Percentiles rank a stretch among this genome's conserved stretches.
Evolutionary conservation across 2,797 vertebrate species (phyloP).

Genomic region (Picus viridis): DNA sequence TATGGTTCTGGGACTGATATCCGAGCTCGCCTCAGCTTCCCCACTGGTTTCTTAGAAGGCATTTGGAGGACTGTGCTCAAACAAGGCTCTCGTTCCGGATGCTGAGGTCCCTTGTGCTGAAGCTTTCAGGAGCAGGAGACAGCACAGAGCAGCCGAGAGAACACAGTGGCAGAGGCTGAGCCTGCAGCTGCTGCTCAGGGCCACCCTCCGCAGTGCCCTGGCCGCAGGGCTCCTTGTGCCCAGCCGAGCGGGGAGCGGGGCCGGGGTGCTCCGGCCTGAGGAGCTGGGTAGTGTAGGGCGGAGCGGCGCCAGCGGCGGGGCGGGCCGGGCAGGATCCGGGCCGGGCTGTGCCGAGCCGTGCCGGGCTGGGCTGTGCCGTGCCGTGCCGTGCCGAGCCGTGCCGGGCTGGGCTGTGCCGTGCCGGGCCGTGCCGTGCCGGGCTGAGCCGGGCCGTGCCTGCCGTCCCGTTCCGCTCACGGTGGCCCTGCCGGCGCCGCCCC

Average conservation of each 20-base stretch:
- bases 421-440: too few relatives aligned
- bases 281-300: too few relatives aligned
- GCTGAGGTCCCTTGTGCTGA: background rate
- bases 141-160: background rate
- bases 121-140: background rate
- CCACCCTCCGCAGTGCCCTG: background rate
- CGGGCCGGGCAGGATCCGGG: too few relatives aligned
- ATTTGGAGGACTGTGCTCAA: background rate
- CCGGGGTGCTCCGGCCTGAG: too few relatives aligned
- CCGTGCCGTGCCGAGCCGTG: too few relatives aligned
- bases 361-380: too few relatives aligned
- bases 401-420: too few relatives aligned
- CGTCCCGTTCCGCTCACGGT: background rate
- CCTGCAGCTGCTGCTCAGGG: background rate
- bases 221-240: background rate
- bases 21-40: background rate
- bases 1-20: background rate
- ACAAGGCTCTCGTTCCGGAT: accelerated
- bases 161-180: background rate
- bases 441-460: too few relatives aligned
- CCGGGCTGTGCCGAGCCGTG: too few relatives aligned
- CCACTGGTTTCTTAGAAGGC: background rate
- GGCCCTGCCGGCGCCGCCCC: background rate
- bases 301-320: too few relatives aligned
- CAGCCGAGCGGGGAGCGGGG: too few relatives aligned